Conservation (phyloP, 1,140 invertebrate species). For the Bombus soroeensis region DNA sequence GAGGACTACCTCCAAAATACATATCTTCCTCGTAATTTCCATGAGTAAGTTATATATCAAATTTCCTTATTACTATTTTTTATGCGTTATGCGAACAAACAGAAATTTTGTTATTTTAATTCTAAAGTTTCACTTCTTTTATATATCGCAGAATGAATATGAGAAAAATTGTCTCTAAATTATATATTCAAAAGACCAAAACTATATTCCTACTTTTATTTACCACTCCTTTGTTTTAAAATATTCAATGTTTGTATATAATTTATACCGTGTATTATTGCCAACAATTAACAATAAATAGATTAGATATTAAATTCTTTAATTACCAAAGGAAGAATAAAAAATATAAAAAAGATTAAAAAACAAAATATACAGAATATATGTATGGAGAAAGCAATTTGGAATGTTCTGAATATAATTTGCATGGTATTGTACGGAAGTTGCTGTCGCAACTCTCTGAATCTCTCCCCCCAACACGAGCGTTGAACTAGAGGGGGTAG, state of each 20-base stretch:
- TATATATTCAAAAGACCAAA: background rate
- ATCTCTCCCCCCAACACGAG: slow-evolving; percentile 25
- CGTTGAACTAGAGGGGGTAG: slow-evolving; percentile 3
- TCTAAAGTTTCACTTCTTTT: background rate
- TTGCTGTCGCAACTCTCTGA: slow-evolving; percentile 4
- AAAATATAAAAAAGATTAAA: too few relatives aligned
- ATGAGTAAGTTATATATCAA: background rate
- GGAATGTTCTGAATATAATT: background rate
- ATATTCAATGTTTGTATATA: too few relatives aligned
- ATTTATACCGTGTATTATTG: too few relatives aligned
- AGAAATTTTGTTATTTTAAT: background rate
- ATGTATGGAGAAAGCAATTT: too few relatives aligned
- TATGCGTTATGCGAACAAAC: background rate
- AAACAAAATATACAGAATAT: too few relatives aligned
- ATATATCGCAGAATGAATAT: too few relatives aligned
- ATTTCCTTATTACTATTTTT: background rate
- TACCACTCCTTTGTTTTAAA: too few relatives aligned
- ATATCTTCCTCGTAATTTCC: too few relatives aligned
- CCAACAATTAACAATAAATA: too few relatives aligned
- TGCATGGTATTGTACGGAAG: background rate
- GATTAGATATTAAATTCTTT: too few relatives aligned
- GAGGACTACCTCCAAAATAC: background rate
- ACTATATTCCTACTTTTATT: background rate
- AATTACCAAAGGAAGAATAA: too few relatives aligned
- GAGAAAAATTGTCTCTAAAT: background rate